phyloP scores from a whole-genome alignment of 2,797 vertebrate genomes.

The Phrynocephalus forsythii region DNA sequence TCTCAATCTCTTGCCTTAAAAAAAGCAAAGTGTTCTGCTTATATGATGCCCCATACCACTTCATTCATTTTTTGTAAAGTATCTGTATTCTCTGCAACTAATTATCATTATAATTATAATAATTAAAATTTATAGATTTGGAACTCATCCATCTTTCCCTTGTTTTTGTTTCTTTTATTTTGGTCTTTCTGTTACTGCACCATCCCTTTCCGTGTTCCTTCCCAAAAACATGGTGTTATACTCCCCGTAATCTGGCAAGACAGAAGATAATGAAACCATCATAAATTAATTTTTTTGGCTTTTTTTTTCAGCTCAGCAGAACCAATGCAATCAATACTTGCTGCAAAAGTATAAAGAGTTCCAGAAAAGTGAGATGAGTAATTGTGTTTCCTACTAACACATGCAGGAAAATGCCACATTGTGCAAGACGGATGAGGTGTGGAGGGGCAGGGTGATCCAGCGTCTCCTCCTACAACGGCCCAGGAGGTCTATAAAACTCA shows the following conservation, averaged over 20 bases:
- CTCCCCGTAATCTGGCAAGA: background rate
- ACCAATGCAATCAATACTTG: background rate
- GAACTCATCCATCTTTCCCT: background rate
- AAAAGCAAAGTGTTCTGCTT: too few relatives aligned
- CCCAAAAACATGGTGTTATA: background rate
- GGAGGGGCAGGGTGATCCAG: background rate
- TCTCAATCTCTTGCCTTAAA: too few relatives aligned
- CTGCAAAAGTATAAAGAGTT: background rate
- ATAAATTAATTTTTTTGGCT: background rate
- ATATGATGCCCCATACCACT: too few relatives aligned
- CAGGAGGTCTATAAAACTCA: conserved; percentile 22
- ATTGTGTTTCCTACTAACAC: conserved; percentile 4
- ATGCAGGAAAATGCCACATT: conserved; percentile 25
- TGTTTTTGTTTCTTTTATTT: background rate
- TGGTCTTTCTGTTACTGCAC: background rate
- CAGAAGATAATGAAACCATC: background rate
- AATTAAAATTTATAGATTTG: background rate
- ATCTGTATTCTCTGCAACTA: background rate
- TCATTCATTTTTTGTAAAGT: background rate
- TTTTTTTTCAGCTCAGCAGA: background rate
- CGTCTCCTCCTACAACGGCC: conserved; percentile 10
- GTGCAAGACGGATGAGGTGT: conserved; percentile 30
- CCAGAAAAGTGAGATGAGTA: conserved; percentile 23
- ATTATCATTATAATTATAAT: too few relatives aligned
- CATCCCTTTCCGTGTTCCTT: too few relatives aligned